phyloP scores from a whole-genome alignment of 1,140 invertebrate species.

The Drosophila rhopaloa region DNA sequence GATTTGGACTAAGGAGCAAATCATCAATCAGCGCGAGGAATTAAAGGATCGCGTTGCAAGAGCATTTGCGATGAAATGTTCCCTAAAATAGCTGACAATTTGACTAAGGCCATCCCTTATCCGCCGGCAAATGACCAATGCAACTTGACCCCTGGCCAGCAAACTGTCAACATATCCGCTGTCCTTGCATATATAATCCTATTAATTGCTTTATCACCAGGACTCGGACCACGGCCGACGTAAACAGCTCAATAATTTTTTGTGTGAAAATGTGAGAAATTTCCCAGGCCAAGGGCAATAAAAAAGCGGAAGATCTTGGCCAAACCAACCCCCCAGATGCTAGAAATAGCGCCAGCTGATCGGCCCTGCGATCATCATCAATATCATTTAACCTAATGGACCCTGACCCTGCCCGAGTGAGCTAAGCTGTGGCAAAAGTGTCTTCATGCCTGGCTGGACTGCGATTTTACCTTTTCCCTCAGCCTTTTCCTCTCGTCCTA shows the following conservation, averaged over 20 bases:
- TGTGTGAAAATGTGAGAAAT: conserved; percentile 63
- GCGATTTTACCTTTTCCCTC: conserved; percentile 12
- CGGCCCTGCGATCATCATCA: conserved; percentile 63
- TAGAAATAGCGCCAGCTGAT: conserved; percentile 63
- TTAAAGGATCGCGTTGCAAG: conserved; percentile 27
- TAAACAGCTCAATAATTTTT: conserved; percentile 67
- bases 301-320: conserved; percentile 13
- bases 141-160: conserved; percentile 68
- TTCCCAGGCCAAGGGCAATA: conserved; percentile 42
- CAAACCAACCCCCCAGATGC: conserved; percentile 44
- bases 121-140: conserved; percentile 55
- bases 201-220: conserved; percentile 76
- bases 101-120: conserved; percentile 14
- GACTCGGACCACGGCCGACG: conserved; percentile 42
- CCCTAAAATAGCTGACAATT: conserved; percentile 10
- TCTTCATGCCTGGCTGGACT: conserved; percentile 67
- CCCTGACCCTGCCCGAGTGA: conserved; percentile 73
- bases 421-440: conserved; percentile 81
- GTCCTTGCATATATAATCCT: conserved; percentile 72
- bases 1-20: conserved; percentile 25
- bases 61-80: conserved; percentile 15
- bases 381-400: conserved; percentile 83
- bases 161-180: conserved; percentile 61
- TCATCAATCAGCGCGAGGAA: conserved; percentile 32
- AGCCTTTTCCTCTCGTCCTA: conserved; percentile 16